Evolutionary conservation across 2,797 vertebrate genomes (phyloP), one percentile per base, ranked within the genome.

Genomic region (Ctenosaura bakeri): DNA sequence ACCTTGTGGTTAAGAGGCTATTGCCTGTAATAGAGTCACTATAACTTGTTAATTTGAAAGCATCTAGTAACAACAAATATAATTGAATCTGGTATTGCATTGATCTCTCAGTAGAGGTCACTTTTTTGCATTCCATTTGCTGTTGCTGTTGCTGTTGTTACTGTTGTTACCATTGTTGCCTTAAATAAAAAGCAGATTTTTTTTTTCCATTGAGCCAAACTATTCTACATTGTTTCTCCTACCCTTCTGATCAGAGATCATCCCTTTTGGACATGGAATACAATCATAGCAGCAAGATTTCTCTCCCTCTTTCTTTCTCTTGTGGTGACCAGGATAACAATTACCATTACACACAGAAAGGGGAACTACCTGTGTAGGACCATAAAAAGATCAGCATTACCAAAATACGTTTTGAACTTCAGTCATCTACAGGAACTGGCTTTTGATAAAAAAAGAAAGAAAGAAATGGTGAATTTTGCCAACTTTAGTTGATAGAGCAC

Each of bases 221-320:
- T 64, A 38, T 1, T 42, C 20, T 35, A 46, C 38, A 46, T 50
- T 2, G 20, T 50, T 16, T n/a, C 26, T 50, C 62, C 3, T 69
- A 84, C 83, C 64, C 26, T n/a, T 85, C 32, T 50, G 6, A 9
- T 85, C 13, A 59, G 71, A 86, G 1, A 86, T 76, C 71, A 42
- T 74, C 8, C 71, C 71, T 76, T 69, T 16, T 69, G 64, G 32
- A 71, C 83, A 85, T 2, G 32, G 46, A 10, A 24, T 35, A 77
- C 73, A 86, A 59, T 59, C 35, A 73, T 86, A 86, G 73, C 85
- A 86, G 12, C 84, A 86, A 38, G 56, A 86, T 29, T 38, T 62
- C 20, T 62, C 59, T 62, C 59, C 18, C 59, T 85, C 83, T 85
- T 85, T 85, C 66, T 85, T 85, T 22, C 71, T 85, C 50, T 26